These are phyloP conservation scores for Papilio dardanus DNA, from an alignment of 1,140 invertebrate genomes.

Conservation along the genomic window DNA sequence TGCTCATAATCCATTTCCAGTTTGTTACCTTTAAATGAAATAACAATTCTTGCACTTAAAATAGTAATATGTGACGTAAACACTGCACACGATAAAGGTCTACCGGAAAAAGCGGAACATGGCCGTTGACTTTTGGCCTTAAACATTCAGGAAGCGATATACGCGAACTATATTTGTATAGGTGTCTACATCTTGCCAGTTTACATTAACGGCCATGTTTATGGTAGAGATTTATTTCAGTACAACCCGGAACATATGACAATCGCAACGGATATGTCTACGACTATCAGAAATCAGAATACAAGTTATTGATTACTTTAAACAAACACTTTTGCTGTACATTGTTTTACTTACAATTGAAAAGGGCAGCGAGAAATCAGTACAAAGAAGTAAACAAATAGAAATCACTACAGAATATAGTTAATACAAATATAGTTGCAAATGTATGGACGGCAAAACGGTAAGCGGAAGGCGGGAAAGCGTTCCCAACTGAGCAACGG, in stretches of 20 bases:
- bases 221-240: slow-evolving; percentile 41
- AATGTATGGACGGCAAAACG: not conserved
- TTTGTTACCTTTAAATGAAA: not conserved
- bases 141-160: slow-evolving; percentile 62
- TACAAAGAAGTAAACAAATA: not conserved
- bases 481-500: not conserved
- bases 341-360: not conserved
- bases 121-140: slow-evolving; percentile 57
- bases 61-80: slow-evolving; percentile 20
- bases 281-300: not conserved
- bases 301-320: slow-evolving; percentile 2
- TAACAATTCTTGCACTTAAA: not conserved
- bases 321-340: not conserved
- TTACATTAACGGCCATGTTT: slow-evolving; percentile 42
- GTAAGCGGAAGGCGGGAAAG: slow-evolving; percentile 28
- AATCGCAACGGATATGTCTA: not conserved
- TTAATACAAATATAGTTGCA: not conserved
- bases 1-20: not conserved
- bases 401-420: not conserved
- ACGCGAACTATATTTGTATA: slow-evolving; percentile 44
- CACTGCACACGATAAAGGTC: slow-evolving; percentile 39
- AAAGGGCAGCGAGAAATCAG: not conserved
- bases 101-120: slow-evolving; percentile 40
- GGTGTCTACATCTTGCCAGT: slow-evolving; percentile 47
- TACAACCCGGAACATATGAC: slow-evolving; percentile 37